Conservation (phyloP, 2,888 invertebrate species). For the Hedya salicella region DNA sequence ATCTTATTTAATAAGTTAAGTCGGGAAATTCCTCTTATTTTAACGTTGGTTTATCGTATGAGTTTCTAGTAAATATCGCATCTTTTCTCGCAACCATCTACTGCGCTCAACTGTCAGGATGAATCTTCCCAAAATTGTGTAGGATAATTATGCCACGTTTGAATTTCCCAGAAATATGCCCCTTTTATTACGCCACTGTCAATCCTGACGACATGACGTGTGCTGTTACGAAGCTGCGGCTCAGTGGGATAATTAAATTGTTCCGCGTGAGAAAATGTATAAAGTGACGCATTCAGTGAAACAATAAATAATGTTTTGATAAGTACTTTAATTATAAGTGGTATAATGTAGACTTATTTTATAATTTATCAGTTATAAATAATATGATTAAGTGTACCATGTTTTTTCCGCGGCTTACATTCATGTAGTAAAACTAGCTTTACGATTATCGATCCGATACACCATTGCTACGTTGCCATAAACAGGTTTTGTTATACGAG, state of each 20-base stretch:
- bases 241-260: conserved; percentile 9
- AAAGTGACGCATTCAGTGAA: background rate
- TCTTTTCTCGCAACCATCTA: conserved; percentile 1
- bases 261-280: background rate
- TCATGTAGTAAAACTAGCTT: no score
- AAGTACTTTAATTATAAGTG: no score
- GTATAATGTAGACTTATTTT: no score
- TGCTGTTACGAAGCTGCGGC: background rate
- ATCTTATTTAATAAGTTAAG: no score
- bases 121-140: conserved; percentile 7
- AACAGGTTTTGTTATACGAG: no score
- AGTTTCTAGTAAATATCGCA: background rate
- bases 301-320: no score
- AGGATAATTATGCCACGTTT: conserved; percentile 29
- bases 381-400: no score
- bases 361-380: no score
- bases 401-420: no score
- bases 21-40: no score
- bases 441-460: no score
- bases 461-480: no score
- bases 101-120: conserved; percentile 5
- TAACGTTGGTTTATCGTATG: background rate
- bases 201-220: conserved; percentile 15
- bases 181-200: conserved; percentile 31
- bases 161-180: conserved; percentile 29